Evolutionary conservation across 2,888 invertebrate genomes (phyloP).

Genomic region (Cetonia aurata): DNA sequence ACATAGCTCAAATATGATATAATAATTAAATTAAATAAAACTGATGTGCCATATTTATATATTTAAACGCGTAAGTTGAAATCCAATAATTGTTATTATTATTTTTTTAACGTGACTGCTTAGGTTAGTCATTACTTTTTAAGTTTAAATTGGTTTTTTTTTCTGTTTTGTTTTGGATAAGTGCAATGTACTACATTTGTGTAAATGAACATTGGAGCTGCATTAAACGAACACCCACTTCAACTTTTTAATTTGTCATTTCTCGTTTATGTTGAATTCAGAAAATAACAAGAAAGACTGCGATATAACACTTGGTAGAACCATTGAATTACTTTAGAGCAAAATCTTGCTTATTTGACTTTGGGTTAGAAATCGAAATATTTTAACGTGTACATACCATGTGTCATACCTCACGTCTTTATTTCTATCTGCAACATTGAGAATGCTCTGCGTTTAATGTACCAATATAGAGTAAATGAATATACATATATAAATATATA

Average conservation of each 20-base stretch:
- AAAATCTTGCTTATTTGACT: conserved; percentile 6
- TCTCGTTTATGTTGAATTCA: conserved; percentile 41
- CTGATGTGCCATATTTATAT: conserved; percentile 38
- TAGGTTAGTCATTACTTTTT: conserved; percentile 61
- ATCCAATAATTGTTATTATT: conserved; percentile 51
- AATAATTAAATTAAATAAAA: conserved; percentile 25
- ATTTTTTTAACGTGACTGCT: conserved; percentile 60
- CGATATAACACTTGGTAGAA: conserved; percentile 17
- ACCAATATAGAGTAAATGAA: conserved; percentile 64
- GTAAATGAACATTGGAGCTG: conserved; percentile 52
- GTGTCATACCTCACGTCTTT: conserved; percentile 36
- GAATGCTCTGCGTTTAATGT: conserved; percentile 61
- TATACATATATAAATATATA: conserved; percentile 63
- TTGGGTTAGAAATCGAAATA: not conserved
- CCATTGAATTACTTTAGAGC: not conserved
- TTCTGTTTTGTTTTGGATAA: conserved; percentile 63
- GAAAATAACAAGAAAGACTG: conserved; percentile 27
- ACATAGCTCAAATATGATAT: conserved; percentile 33
- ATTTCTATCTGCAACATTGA: conserved; percentile 58
- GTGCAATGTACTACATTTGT: conserved; percentile 65
- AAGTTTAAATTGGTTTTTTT: conserved; percentile 47
- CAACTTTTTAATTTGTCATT: conserved; percentile 39
- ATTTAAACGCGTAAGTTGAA: conserved; percentile 48
- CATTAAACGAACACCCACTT: conserved; percentile 45
- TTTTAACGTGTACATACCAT: not conserved